Percentiles rank a stretch among this genome's conserved stretches.
Conservation (phyloP, 2,888 invertebrate genomes). For the Mimumesa dahlbomi region DNA sequence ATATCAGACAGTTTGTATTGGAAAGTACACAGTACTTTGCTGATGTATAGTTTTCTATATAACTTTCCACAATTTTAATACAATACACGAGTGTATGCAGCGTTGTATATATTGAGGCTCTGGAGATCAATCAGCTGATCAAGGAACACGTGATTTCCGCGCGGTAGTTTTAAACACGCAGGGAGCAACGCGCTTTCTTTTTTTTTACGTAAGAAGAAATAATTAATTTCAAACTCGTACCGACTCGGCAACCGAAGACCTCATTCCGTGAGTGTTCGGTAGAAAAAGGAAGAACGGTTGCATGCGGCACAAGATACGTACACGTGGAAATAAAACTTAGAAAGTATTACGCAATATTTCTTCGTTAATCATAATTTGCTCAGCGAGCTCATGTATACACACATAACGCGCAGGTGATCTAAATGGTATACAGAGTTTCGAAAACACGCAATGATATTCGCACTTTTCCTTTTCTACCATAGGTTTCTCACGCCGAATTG, state of each 20-base stretch:
- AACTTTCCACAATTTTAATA: not conserved
- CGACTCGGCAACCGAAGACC: slow-evolving; percentile 2
- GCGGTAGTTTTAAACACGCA: slow-evolving; percentile 49
- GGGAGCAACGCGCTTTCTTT: slow-evolving; percentile 49
- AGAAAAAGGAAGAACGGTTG: slow-evolving; percentile 9
- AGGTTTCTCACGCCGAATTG: no score
- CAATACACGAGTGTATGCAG: no score
- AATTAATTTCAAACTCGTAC: not conserved
- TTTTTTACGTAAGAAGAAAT: slow-evolving; percentile 44
- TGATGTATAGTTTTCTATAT: no score
- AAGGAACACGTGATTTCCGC: slow-evolving; percentile 30
- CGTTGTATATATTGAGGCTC: not conserved
- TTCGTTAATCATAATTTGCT: slow-evolving; percentile 2
- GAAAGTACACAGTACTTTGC: no score
- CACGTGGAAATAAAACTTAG: not conserved
- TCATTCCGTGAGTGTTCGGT: slow-evolving; percentile 2
- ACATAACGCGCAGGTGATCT: no score
- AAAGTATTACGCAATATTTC: slow-evolving; percentile 25
- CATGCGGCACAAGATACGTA: not conserved
- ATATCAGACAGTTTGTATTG: no score
- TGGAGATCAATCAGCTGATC: slow-evolving; percentile 52
- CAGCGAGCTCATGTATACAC: not conserved
- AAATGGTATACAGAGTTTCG: no score
- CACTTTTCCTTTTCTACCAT: no score
- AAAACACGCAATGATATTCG: no score